These are phyloP conservation scores for Oligia fasciuncula DNA, from an alignment of 2,888 invertebrate species.

Conservation along the genomic window DNA sequence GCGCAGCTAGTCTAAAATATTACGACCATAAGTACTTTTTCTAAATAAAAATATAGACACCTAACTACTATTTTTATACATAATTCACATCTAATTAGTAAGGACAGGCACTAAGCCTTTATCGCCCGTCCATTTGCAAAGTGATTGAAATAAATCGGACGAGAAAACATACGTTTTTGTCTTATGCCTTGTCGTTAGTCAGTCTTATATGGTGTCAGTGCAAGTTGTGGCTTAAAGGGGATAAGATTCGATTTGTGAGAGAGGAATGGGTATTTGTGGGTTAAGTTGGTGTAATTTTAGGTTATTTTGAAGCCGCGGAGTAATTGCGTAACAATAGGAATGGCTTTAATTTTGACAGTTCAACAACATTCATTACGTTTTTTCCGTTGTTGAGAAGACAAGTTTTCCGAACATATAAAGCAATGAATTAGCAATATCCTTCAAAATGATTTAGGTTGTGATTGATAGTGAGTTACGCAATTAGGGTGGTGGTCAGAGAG, in stretches of 20 bases:
- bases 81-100: constrained; percentile 62
- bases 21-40: constrained; percentile 13
- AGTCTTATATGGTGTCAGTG: constrained; percentile 43
- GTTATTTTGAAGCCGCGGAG: constrained; percentile 3
- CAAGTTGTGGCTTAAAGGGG: constrained; percentile 2
- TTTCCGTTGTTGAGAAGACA: too few species aligned
- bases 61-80: constrained; percentile 32
- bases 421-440: too few species aligned
- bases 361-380: too few species aligned
- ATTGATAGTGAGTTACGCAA: too few species aligned
- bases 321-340: too few species aligned
- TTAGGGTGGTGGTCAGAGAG: too few species aligned
- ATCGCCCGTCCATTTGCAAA: constrained; percentile 60
- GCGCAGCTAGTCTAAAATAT: constrained; percentile 13
- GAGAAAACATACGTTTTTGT: constrained; percentile 53
- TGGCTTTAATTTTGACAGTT: too few species aligned
- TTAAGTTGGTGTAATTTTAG: too few species aligned
- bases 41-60: constrained; percentile 23
- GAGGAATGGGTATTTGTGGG: constrained; percentile 20
- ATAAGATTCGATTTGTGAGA: constrained; percentile 22
- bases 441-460: too few species aligned
- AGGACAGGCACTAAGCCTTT: constrained; percentile 53
- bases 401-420: too few species aligned
- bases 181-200: constrained; percentile 41
- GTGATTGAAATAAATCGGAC: constrained; percentile 75